Conservation (phyloP, 2,797 vertebrate species). For the Centropyge bicolor region DNA sequence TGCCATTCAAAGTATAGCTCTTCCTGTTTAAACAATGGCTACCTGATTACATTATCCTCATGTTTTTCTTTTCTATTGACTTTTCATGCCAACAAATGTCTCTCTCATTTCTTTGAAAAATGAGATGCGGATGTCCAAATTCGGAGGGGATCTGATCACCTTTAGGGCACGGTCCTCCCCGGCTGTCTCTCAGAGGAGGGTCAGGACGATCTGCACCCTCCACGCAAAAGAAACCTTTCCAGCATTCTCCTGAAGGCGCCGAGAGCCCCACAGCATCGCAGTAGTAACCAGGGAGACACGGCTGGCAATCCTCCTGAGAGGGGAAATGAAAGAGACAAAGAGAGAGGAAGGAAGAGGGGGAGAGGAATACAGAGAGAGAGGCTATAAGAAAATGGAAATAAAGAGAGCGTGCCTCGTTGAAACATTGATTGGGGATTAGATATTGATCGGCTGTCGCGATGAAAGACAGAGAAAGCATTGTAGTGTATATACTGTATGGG, state of each 20-base stretch:
- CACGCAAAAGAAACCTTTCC: constrained; percentile 89
- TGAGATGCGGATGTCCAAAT: background rate
- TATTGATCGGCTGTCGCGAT: constrained; percentile 41
- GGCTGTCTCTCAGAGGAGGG: constrained; percentile 70
- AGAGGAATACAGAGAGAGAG: background rate
- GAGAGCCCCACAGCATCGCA: constrained; percentile 83
- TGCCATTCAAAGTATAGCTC: background rate
- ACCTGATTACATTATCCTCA: background rate
- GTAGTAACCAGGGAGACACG: constrained; percentile 86
- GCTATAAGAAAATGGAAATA: constrained; percentile 24
- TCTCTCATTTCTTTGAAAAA: background rate
- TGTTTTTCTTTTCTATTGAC: background rate
- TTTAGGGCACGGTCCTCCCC: constrained; percentile 88
- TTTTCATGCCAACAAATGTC: background rate
- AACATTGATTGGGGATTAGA: constrained; percentile 43
- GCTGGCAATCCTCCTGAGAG: constrained; percentile 85
- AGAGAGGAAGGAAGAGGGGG: background rate
- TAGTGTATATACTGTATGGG: constrained; percentile 6
- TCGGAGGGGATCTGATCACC: constrained; percentile 74
- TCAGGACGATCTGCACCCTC: constrained; percentile 81
- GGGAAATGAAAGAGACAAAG: constrained; percentile 16
- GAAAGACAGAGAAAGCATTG: constrained; percentile 16
- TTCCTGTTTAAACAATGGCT: constrained; percentile 10
- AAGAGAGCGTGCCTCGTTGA: background rate
- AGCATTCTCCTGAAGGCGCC: constrained; percentile 86